Evolutionary conservation across 2,888 invertebrate genomes (phyloP).

Genomic region (Pollenia angustigena): DNA sequence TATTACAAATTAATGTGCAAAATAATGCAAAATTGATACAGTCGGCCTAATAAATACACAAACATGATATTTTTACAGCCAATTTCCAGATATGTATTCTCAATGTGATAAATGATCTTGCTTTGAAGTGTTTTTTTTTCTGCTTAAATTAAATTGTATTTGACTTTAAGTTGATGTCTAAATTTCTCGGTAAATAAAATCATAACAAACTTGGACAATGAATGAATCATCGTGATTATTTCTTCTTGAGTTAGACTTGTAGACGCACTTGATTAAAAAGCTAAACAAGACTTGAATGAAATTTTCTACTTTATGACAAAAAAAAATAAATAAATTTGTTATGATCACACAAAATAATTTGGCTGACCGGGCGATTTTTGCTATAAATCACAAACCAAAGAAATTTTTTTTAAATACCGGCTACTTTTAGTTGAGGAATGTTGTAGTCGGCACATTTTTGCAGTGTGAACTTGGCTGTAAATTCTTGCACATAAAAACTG

Average conservation of each 20-base stretch:
- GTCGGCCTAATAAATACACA: neutral
- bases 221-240: constrained; percentile 41
- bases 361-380: neutral
- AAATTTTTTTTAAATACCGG: neutral
- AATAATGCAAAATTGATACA: neutral
- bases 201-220: constrained; percentile 10
- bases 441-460: neutral
- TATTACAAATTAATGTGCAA: constrained; percentile 16
- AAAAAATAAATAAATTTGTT: neutral
- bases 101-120: constrained; percentile 23
- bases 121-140: neutral
- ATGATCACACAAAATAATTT: constrained; percentile 18
- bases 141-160: constrained; percentile 26
- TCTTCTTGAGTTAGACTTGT: constrained; percentile 10
- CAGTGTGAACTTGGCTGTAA: constrained; percentile 32
- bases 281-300: constrained; percentile 21
- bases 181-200: constrained; percentile 36
- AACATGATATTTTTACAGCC: neutral
- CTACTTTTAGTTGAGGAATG: constrained; percentile 22
- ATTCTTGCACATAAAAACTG: constrained; percentile 23
- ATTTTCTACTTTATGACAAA: neutral
- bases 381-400: constrained; percentile 35
- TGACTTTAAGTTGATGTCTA: neutral
- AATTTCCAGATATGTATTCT: constrained; percentile 6
- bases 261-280: neutral